A percentile compares a stretch with the other conserved stretches of the same genome.
These are phyloP conservation scores for Karalla daura DNA, from an alignment of 2,797 vertebrate species.

Conservation along the genomic window DNA sequence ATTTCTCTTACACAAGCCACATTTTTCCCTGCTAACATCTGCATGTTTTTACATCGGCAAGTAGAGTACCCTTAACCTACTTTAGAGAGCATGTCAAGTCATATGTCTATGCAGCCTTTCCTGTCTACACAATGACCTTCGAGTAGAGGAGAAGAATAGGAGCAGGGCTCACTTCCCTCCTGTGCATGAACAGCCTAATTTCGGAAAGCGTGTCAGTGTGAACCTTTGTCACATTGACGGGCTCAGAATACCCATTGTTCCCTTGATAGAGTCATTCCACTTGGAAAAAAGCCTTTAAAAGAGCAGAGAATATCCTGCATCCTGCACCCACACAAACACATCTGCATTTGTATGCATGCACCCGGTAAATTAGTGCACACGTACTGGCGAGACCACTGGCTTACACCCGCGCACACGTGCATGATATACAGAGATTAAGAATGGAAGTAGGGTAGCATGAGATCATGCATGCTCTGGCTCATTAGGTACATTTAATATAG, in stretches of 20 bases:
- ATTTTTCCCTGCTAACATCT: constrained; percentile 23
- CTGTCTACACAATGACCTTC: constrained; percentile 81
- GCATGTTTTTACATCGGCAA: constrained; percentile 47
- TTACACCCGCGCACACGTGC: constrained; percentile 41
- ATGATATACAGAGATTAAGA: constrained; percentile 67
- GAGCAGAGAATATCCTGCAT: constrained; percentile 61
- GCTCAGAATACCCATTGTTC: constrained; percentile 82
- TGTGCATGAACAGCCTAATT: constrained; percentile 77
- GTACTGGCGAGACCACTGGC: constrained; percentile 14
- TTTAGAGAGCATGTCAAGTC: constrained; percentile 79
- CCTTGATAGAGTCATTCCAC: constrained; percentile 76
- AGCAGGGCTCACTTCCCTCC: constrained; percentile 76
- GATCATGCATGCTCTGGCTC: constrained; percentile 76
- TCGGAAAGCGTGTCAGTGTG: constrained; percentile 83
- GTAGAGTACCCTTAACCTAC: constrained; percentile 77
- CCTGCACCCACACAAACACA: constrained; percentile 55
- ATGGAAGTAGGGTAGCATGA: constrained; percentile 80
- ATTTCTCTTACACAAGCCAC: constrained; percentile 4
- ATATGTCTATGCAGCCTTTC: constrained; percentile 77
- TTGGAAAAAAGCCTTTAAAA: constrained; percentile 61
- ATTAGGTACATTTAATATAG: constrained; percentile 80
- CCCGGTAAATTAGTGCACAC: constrained; percentile 15
- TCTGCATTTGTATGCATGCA: constrained; percentile 63
- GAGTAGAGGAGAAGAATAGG: constrained; percentile 77
- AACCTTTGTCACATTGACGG: constrained; percentile 79